phyloP scores from a whole-genome alignment of 2,888 invertebrate species.

The Drosophila cracens region DNA sequence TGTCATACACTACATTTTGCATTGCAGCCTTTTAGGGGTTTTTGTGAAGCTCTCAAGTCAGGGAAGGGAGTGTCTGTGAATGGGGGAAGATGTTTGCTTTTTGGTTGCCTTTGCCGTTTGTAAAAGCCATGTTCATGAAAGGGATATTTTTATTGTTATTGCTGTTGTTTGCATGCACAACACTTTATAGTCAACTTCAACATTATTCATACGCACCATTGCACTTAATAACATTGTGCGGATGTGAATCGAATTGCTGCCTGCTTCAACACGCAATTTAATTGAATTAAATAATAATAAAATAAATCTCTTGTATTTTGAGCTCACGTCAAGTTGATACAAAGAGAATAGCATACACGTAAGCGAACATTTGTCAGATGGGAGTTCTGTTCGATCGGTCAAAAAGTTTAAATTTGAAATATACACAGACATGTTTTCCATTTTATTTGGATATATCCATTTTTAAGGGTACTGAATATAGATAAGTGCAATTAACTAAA shows the following conservation, averaged over 20 bases:
- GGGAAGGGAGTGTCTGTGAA: not conserved
- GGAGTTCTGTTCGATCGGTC: not conserved
- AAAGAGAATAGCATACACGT: not conserved
- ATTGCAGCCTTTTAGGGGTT: slow-evolving; percentile 57
- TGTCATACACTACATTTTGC: slow-evolving; percentile 46
- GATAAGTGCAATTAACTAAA: not conserved
- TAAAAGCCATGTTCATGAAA: slow-evolving; percentile 29
- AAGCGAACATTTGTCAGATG: not conserved
- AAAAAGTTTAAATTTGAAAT: not conserved
- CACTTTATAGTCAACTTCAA: slow-evolving; percentile 54
- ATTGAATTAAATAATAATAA: slow-evolving; percentile 58
- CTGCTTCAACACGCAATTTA: slow-evolving; percentile 32
- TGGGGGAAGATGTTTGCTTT: slow-evolving; percentile 6
- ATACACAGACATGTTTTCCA: not conserved
- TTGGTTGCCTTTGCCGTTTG: slow-evolving; percentile 19
- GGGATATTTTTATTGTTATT: slow-evolving; percentile 34
- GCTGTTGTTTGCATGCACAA: slow-evolving; percentile 34
- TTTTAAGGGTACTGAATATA: not conserved
- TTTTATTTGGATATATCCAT: not conserved
- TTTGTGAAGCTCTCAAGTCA: slow-evolving; percentile 60
- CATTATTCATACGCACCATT: slow-evolving; percentile 73
- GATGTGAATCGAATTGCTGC: slow-evolving; percentile 6
- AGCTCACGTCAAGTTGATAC: slow-evolving; percentile 10
- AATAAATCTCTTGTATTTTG: slow-evolving; percentile 51
- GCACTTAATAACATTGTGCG: slow-evolving; percentile 56